phyloP scores from a whole-genome alignment of 2,113 vertebrate species.

The Odontesthes bonariensis region DNA sequence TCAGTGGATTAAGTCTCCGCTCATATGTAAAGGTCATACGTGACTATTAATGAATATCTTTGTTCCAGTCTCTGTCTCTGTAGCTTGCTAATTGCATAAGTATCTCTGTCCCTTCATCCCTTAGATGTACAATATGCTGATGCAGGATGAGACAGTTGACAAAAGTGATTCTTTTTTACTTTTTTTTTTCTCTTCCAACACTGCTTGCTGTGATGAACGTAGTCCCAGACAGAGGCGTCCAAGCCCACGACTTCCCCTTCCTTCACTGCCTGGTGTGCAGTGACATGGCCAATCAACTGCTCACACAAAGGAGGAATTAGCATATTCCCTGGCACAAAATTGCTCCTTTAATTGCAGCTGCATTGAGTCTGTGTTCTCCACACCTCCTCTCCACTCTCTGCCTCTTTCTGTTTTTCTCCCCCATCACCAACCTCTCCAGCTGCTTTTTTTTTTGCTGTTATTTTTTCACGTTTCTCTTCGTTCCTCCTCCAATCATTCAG shows the following conservation, averaged over 20 bases:
- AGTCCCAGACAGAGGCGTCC: constrained; percentile 53
- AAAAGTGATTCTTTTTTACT: constrained; percentile 23
- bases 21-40: constrained; percentile 68
- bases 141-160: constrained; percentile 24
- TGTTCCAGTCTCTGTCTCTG: constrained; percentile 43
- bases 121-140: constrained; percentile 24
- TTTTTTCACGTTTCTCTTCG: constrained; percentile 57
- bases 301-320: constrained; percentile 76
- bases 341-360: constrained; percentile 75
- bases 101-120: constrained; percentile 30
- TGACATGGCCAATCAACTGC: constrained; percentile 71
- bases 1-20: constrained; percentile 37
- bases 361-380: constrained; percentile 58
- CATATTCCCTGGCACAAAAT: constrained; percentile 79
- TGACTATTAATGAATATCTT: constrained; percentile 67
- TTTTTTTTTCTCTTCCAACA: background rate
- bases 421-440: constrained; percentile 50
- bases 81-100: constrained; percentile 64
- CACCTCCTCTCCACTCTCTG: constrained; percentile 37
- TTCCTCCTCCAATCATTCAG: constrained; percentile 70
- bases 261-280: constrained; percentile 48
- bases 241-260: constrained; percentile 39
- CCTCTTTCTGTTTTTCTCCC: constrained; percentile 5
- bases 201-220: constrained; percentile 52
- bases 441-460: constrained; percentile 35